Percentiles rank a stretch among this genome's conserved stretches.
These are phyloP conservation scores for Syngnathoides biaculeatus DNA, from an alignment of 2,113 vertebrate genomes.

Conservation along the genomic window DNA sequence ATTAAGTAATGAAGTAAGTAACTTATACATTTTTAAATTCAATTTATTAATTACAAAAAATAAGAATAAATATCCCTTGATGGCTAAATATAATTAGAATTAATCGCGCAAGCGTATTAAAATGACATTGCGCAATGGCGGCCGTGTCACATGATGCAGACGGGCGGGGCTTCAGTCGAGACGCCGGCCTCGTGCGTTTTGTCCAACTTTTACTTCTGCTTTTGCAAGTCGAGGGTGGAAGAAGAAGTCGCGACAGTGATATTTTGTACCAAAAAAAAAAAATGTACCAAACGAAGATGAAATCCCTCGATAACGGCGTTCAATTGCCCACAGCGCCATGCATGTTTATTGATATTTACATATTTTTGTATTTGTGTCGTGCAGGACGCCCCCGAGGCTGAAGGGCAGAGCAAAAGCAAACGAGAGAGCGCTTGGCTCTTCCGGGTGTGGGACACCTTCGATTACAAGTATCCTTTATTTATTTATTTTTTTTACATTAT, in stretches of 20 bases:
- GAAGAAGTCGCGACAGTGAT: too few relatives aligned
- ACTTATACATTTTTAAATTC: too few relatives aligned
- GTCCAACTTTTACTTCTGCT: neutral
- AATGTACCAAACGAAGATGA: neutral
- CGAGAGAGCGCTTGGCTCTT: constrained; percentile 98
- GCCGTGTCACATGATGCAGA: too few relatives aligned
- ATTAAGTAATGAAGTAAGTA: too few relatives aligned
- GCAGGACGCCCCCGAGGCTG: constrained; percentile 66
- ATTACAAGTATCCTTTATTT: constrained; percentile 94
- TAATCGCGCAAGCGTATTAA: too few relatives aligned
- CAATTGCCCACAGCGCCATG: neutral
- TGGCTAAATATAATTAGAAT: too few relatives aligned
- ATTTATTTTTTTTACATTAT: neutral
- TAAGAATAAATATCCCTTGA: too few relatives aligned
- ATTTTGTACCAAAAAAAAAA: too few relatives aligned
- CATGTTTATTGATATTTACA: too few relatives aligned
- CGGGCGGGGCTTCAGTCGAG: too few relatives aligned
- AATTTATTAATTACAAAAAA: too few relatives aligned
- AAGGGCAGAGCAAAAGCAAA: constrained; percentile 84
- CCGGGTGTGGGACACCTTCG: constrained; percentile 95
- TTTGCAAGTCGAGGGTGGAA: neutral
- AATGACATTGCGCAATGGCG: too few relatives aligned
- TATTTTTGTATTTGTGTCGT: constrained; percentile 7
- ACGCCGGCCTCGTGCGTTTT: neutral
- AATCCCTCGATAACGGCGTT: neutral